Evolutionary conservation across 2,888 invertebrate species (phyloP).

Genomic region (Tinea trinotella): DNA sequence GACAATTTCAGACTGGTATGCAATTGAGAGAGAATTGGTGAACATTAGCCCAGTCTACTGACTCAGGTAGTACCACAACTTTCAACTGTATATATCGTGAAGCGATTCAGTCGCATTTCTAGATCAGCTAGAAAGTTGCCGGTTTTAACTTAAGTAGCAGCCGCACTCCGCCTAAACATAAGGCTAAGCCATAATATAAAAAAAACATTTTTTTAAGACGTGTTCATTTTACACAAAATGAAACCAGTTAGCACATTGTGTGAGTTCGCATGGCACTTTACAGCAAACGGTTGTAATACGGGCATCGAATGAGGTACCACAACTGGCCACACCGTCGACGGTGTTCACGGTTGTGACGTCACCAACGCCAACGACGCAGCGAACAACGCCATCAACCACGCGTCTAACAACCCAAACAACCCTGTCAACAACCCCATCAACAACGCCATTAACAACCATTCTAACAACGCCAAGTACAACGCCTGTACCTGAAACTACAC

Average conservation of each 20-base stretch:
- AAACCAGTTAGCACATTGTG: slow-evolving; percentile 51
- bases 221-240: slow-evolving; percentile 1
- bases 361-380: slow-evolving; percentile 30
- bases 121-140: too few species aligned
- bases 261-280: slow-evolving; percentile 66
- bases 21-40: too few species aligned
- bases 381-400: slow-evolving; percentile 19
- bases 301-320: slow-evolving; percentile 56
- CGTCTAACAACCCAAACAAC: slow-evolving; percentile 27
- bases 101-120: too few species aligned
- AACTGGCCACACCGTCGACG: slow-evolving; percentile 36
- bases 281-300: slow-evolving; percentile 68
- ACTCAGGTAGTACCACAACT: too few species aligned
- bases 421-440: slow-evolving; percentile 34
- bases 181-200: too few species aligned
- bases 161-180: too few species aligned
- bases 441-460: slow-evolving; percentile 33
- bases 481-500: slow-evolving; percentile 42
- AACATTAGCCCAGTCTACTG: too few species aligned
- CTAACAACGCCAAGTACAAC: slow-evolving; percentile 36
- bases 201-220: not conserved
- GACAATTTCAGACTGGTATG: too few species aligned
- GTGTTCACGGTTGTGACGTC: slow-evolving; percentile 36
- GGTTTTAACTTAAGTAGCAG: too few species aligned
- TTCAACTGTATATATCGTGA: too few species aligned